A percentile compares a stretch with the other conserved stretches of the same genome.
Evolutionary conservation across 2,113 vertebrate genomes (phyloP).

Genomic region (Colossoma macropomum): DNA sequence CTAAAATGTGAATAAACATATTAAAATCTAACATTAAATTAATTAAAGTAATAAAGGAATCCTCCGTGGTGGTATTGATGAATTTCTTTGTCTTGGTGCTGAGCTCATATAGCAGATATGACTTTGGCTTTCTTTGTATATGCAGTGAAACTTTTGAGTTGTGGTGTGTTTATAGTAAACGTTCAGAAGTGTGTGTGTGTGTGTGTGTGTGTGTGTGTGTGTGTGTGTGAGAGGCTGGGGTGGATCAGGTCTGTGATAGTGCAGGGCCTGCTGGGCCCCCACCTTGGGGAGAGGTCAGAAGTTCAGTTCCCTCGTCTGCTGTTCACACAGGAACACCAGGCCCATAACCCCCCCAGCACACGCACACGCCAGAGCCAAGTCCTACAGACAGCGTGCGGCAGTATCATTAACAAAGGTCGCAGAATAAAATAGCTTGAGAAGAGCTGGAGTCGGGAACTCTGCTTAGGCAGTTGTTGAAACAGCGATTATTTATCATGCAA

Average conservation of each 20-base stretch:
- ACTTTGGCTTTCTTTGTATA: constrained; percentile 6
- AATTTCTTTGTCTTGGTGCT: not conserved
- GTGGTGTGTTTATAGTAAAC: constrained; percentile 11
- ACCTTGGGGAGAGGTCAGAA: constrained; percentile 74
- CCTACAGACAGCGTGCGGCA: not conserved
- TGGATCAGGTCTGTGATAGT: constrained; percentile 74
- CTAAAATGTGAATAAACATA: too few relatives aligned
- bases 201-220: constrained; percentile 23
- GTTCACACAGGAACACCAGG: constrained; percentile 64
- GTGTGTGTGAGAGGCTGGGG: constrained; percentile 56
- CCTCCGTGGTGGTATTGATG: not conserved
- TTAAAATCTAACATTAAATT: too few relatives aligned
- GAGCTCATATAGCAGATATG: not conserved
- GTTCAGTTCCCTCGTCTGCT: constrained; percentile 76
- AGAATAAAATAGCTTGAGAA: not conserved
- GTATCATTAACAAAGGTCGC: constrained; percentile 3
- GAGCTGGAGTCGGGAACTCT: not conserved
- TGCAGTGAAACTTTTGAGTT: constrained; percentile 10
- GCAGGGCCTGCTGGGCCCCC: constrained; percentile 57
- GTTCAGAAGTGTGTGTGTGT: not conserved
- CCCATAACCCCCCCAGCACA: constrained; percentile 34
- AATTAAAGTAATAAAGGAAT: too few relatives aligned
- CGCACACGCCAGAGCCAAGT: constrained; percentile 4
- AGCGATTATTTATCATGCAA: not conserved
- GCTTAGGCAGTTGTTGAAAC: not conserved